These are phyloP conservation scores for Peribatodes rhomboidaria DNA, from an alignment of 2,888 invertebrate genomes.

Conservation along the genomic window DNA sequence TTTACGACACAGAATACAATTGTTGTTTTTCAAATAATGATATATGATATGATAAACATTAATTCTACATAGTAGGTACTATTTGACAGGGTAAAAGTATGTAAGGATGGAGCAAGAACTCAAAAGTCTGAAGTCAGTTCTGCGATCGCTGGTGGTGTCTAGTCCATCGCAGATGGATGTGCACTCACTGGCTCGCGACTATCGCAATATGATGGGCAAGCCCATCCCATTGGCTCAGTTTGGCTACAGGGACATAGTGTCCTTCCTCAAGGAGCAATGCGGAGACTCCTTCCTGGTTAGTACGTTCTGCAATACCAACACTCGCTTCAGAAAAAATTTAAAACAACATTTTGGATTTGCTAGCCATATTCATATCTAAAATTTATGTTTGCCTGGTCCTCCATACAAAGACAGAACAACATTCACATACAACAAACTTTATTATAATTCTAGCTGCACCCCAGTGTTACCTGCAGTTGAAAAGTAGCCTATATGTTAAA, in stretches of 20 bases:
- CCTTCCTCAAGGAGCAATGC: constrained; percentile 70
- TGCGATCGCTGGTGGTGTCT: constrained; percentile 78
- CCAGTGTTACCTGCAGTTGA: too few relatives aligned
- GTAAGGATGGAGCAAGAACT: constrained; percentile 68
- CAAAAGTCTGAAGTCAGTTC: constrained; percentile 63
- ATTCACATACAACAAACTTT: too few relatives aligned
- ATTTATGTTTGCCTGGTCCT: too few relatives aligned
- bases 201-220: constrained; percentile 68
- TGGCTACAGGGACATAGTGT: constrained; percentile 66
- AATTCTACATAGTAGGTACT: neutral
- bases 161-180: constrained; percentile 71
- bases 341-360: too few relatives aligned
- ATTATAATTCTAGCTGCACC: too few relatives aligned
- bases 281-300: constrained; percentile 75
- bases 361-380: too few relatives aligned
- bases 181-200: constrained; percentile 69
- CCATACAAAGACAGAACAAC: neutral
- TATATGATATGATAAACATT: too few relatives aligned
- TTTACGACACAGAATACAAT: too few relatives aligned
- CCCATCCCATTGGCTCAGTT: constrained; percentile 63
- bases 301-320: constrained; percentile 1
- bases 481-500: too few relatives aligned
- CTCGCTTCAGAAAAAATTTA: too few relatives aligned
- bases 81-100: constrained; percentile 21
- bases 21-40: too few relatives aligned